Evolutionary conservation across 2,888 invertebrate genomes (phyloP), one percentile per base, ranked within the genome.

Genomic region (Leucozona laternaria): DNA sequence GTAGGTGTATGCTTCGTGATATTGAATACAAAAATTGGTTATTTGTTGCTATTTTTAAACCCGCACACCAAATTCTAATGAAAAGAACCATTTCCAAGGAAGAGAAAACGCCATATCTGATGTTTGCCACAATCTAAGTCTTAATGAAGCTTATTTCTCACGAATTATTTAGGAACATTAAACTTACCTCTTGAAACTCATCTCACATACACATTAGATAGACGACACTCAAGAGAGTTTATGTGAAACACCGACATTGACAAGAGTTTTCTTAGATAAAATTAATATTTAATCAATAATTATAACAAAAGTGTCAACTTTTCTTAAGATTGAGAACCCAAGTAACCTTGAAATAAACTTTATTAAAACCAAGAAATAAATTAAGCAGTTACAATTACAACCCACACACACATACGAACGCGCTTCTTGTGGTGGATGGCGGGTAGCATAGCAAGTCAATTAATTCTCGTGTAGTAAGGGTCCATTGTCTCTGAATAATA

Each of bases 381-480:
- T 73, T 53, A 34, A 70, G 31, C 17, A 55, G 15, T n/a, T n/a
- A n/a, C 58, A 66, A 68, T 20, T 53, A 25, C 66, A 58, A 25
- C 58, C 22, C 28, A 43, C 17, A 48, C 62, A 34, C 53, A 57
- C 62, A 34, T 45, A 58, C n/a, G n/a, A n/a, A n/a, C n/a, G n/a
- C n/a, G n/a, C 68, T 25, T 28, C 53, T 28, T 45, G 34, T 15
- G 22, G 28, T 11, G 22, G 37, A 34, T 22, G 25, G 31, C 3
- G 37, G 13, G 28, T 45, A 34, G 55, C 70, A 79, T 48, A 79
- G 76, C 58, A 76, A 70, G 66, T 86, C 78, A 86, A 82, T 86
- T 82, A 77, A 86, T 82, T 53, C 86, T 62, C 62, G 70, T 86
- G 78, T 86, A 86, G 75, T 75, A 82, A 17, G 86, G 78, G 57